phyloP scores from a whole-genome alignment of 1,140 invertebrate species.

The Drosophila busckii region DNA sequence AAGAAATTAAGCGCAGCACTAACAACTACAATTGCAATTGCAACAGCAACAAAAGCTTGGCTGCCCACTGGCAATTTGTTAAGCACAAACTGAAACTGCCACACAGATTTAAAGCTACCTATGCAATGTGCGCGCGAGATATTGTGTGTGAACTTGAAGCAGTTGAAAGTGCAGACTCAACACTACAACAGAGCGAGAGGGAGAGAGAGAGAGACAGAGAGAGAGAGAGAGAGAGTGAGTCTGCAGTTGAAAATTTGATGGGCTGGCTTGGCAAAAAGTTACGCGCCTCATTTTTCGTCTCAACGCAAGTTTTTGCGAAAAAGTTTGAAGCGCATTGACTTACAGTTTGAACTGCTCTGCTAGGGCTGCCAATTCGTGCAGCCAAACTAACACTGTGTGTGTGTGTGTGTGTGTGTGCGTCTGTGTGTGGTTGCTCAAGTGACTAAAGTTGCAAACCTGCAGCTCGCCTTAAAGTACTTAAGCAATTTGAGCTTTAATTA shows the following conservation, averaged over 20 bases:
- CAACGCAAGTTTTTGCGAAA: slow-evolving; percentile 33
- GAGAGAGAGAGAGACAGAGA: background rate
- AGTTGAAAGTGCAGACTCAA: too few species aligned
- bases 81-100: slow-evolving; percentile 33
- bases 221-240: slow-evolving; percentile 25
- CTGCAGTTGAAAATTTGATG: slow-evolving; percentile 41
- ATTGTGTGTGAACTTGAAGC: too few species aligned
- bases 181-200: slow-evolving; percentile 20
- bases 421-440: too few species aligned
- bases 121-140: background rate
- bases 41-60: slow-evolving; percentile 6
- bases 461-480: too few species aligned
- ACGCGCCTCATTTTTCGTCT: slow-evolving; percentile 62
- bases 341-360: slow-evolving; percentile 2
- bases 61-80: slow-evolving; percentile 23
- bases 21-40: slow-evolving; percentile 9
- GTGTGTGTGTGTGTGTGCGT: too few species aligned
- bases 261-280: slow-evolving; percentile 43
- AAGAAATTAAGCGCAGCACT: slow-evolving; percentile 72
- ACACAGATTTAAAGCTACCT: slow-evolving; percentile 21
- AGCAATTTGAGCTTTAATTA: too few species aligned
- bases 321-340: slow-evolving; percentile 40
- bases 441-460: too few species aligned
- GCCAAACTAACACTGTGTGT: too few species aligned
- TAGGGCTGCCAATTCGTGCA: background rate